Base-by-base conservation (phyloP, 2,888 invertebrate genomes). In the Bembecia ichneumoniformis region DNA sequence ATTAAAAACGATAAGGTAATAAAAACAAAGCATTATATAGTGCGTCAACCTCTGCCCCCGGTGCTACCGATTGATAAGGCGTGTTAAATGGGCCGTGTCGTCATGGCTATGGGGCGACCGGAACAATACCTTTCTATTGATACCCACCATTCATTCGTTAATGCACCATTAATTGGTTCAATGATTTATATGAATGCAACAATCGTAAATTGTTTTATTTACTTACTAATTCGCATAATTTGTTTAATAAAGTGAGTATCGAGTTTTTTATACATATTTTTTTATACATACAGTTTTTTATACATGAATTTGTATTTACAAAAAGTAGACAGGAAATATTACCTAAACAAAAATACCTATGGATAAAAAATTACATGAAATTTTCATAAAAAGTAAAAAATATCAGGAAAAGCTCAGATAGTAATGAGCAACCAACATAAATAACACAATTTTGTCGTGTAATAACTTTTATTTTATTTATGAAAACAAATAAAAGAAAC, bases 111-210 rank as follows among this genome's bases (percentile, higher is more conserved):
- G 28, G 28, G 28, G 28, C 28, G 50, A 40, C 49, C 47, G 46
- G 49, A 53, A 58, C 55, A 58, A 57, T 57, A 47, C 66, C 58
- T 56, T 62, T 58, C 68, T 71, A 74, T 76, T 71, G 78, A 75
- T 77, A 73, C 71, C 68, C 59, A 64, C 73, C 71, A 82, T 84
- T 83, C 84, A 83, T 79, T 78, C 74, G 74, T 77, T 82, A 82
- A 84, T 82, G 65, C 64, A 75, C 71, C 68, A 71, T 68, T 82
- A 83, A 83, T 81, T 81, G 82, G 82, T 77, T 77, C 71, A 83
- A 65, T 82, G 83, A 74, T 77, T 63, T 46, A 46, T 35, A 46
- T 51, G 49, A 54, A 50, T 46, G 43, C 40, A 35, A 40, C 11
- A 13, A 48, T 17, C 14, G 14, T 14, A 14, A 40, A 40, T 40